Base-by-base conservation (phyloP, 2,888 invertebrate genomes). In the Venusia cambrica region DNA sequence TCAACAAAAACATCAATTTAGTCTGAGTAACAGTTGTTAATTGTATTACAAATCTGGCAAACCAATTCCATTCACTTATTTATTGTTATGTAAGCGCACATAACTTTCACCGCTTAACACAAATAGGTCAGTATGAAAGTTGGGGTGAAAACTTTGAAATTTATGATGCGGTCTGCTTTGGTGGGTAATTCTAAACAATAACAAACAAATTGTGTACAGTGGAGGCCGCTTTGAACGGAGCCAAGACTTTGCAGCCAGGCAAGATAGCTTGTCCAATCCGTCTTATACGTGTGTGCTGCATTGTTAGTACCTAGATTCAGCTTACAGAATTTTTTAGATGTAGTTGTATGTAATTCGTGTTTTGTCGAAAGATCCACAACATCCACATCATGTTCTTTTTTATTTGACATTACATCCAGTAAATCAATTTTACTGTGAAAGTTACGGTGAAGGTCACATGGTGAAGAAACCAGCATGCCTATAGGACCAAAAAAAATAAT, bases 151-250 rank as follows among this genome's bases (percentile, higher is more conserved):
- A 72, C 66, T 77, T 75, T 51, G 47, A 49, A 69, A 76, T 76
- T 72, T 73, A 76, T 76, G 66, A 66, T 60, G 59, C 60, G 64
- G 68, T 71, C 61, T 71, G 65, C 73, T 75, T 72, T 61, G 63
- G 63, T 62, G 60, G 62, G 73, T 76, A 74, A 75, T 73, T 71
- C 72, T 70, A 70, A 75, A 73, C 73, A 76, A 76, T 75, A 77
- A 74, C 74, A 75, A 72, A 73, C 73, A 71, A 67, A 74, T 63
- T 70, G 62, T 69, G 50, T 62, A 60, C 29, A 18, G 32, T 5
- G 44, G 40, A 48, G 55, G 57, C 50, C 48, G 41, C 32, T 41
- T 54, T 45, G 41, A 48, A 52, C 45, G 45, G 42, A 53, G 49
- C 42, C 45, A 38, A 34, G 37, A 38, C 34, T 26, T 26, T 11